Base-by-base conservation (phyloP, 2,797 vertebrate species). In the Aulostomus chinensis region DNA sequence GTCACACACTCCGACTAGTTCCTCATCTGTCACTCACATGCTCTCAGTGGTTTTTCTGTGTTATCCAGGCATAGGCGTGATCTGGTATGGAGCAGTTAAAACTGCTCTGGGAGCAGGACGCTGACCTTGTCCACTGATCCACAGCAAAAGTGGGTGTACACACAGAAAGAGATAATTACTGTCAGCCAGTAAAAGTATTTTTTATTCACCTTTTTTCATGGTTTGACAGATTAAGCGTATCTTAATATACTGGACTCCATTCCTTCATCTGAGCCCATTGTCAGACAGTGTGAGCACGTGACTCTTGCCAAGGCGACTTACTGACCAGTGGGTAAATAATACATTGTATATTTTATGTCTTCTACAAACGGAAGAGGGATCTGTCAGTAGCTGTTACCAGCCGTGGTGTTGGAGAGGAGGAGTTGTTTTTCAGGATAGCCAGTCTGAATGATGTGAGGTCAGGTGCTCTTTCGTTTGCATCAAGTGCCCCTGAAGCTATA, bases 251-350 rank as follows among this genome's bases (percentile, higher is more conserved):
- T 42, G 26, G 25, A 22, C 53, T 59, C 21, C 32, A 17, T 38
- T 51, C 62, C 68, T 61, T 79, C 64, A 45, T 49, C 40, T 58
- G 62, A 53, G 49, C 33, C 47, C 47, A 28, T 53, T 58, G 50
- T 35, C 33, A 59, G 30, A 53, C 42, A 25, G 2, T 35, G 35
- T 26, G 45, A 47, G 16, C 29, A 14, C 32, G 35, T 29, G 32
- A 38, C 38, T 59, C 12, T 33, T 51, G 56, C 58, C 34, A 9
- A 10, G 9, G 43, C 48, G 8, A 6, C 10, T 26, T 28, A 11
- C 31, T 63, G 15, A 32, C n/a, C n/a, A n/a, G n/a, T n/a, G n/a
- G n/a, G n/a, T n/a, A n/a, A n/a, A n/a, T n/a, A n/a, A n/a, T n/a
- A n/a, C 38, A 38, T 25, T 61, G 49, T 68, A 63, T 61, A 55